Evolutionary conservation across 2,888 invertebrate species (phyloP), one percentile per base, ranked within the genome.

Genomic region (Octonoba sinensis): DNA sequence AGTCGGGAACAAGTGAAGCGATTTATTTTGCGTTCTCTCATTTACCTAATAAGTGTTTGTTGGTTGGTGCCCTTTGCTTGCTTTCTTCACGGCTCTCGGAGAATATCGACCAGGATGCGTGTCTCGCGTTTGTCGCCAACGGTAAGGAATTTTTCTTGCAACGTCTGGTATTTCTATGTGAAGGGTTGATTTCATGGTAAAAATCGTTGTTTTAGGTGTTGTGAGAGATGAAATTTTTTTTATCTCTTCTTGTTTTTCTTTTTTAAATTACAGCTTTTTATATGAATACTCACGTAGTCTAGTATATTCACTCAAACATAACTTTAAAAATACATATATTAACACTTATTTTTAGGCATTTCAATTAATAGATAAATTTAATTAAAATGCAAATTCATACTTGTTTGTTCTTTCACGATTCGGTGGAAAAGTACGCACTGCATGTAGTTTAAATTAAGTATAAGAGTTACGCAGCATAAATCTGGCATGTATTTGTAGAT

Each of bases 1-100:
- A 59, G 27, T n/a, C 24, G 46, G 57, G 6, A 73, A 27, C 79
- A 79, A 79, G 46, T 73, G 73, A 79, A 73, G 79, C 79, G 79
- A 73, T 79, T 79, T 73, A 79, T 79, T 79, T 27, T 51, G 27
- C 60, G 56, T 57, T 67, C 22, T 36, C 16, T 15, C 66, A 13
- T 72, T 72, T 60, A 62, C 49, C 27, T 54, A n/a, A 54, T 51
- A 49, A 54, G 49, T 49, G 24, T 36, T 20, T 56, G 36, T 67
- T 24, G n/a, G 16, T 13, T 22, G 18, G 22, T 20, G 27, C 24
- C 4, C 12, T 16, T 15, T 13, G 49, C 54, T 56, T 24, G 20
- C 18, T 12, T 49, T 22, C 56, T 3, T 13, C 27, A 54, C 24
- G 8, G 60, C 44, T 16, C 1, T 2, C 27, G 13, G 3, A 47